Evolutionary conservation across 2,888 invertebrate species (phyloP), one percentile per base, ranked within the genome.

Genomic region (Hypselothyrea guttata): DNA sequence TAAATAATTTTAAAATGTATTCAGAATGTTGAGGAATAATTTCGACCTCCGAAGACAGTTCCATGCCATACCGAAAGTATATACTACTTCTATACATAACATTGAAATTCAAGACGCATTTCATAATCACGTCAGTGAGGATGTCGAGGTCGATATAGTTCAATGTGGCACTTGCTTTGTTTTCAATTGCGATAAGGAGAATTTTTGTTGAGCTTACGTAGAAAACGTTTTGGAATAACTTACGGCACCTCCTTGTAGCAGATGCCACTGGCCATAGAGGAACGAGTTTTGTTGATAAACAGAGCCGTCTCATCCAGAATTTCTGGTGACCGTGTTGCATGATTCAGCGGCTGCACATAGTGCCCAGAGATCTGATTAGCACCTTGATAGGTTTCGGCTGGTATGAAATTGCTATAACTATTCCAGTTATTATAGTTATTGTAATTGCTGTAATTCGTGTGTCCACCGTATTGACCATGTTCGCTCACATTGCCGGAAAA

Each of bases 231-330:
- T 18, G 13, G 15, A 1, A 13, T 13, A 11, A 89, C 90, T 89
- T 87, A 90, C 90, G 89, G 88, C 37, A 90, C 90, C 86, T 90
- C 90, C 49, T 75, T 89, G 53, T 67, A 85, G 54, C 90, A 90
- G 46, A 90, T 46, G 2, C 90, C 90, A 37, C 87, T 79, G 34
- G 89, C 81, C 83, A 90, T 89, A 0, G 77, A 75, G 0, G 86
- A 83, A 5, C 91, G 87, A 7, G 90, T 90, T 33, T 81, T 79
- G 49, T 90, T 90, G 35, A 89, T 86, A 40, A 90, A 90, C 40
- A 87, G 71, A 4, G 88, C 88, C 0, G 86, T 88, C 42, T 86
- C 82, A 56, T 90, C 90, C 1, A 87, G 58, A 16, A 85, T 53
- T 9, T 78, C 54, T 0, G 88, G 82, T 1, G 57, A 52, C 0